These are phyloP conservation scores for Solenodon paradoxus DNA, from an alignment of 2,113 vertebrate genomes.

Conservation along the genomic window DNA sequence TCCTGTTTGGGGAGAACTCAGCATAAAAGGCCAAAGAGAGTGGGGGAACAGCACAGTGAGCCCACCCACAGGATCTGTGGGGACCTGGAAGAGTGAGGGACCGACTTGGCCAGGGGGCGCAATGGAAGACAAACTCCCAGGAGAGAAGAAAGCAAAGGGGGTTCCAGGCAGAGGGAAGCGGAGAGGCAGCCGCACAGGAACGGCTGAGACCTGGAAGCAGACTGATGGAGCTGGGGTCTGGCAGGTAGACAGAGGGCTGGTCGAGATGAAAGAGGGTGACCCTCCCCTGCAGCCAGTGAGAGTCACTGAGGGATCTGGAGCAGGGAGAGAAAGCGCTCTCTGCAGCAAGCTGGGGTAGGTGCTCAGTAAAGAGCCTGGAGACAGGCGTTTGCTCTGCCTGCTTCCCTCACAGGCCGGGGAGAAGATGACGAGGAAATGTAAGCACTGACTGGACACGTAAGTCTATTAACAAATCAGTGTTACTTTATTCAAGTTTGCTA, in stretches of 20 bases:
- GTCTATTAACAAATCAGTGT: background rate
- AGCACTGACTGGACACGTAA: background rate
- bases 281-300: background rate
- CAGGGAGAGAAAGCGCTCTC: no score
- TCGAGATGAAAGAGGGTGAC: no score
- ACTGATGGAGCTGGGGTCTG: background rate
- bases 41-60: background rate
- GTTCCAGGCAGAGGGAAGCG: background rate
- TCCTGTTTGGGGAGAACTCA: background rate
- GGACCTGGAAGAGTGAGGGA: rapidly evolving
- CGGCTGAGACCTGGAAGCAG: background rate
- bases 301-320: background rate
- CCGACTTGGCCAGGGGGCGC: background rate
- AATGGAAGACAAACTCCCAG: background rate
- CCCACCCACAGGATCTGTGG: no score
- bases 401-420: background rate
- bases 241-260: background rate
- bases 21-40: no score
- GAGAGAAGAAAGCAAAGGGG: background rate
- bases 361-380: background rate
- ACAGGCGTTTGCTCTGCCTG: background rate
- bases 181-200: background rate
- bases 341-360: rapidly evolving
- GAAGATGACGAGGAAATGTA: background rate
- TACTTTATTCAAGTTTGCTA: background rate